Evolutionary conservation across 2,113 vertebrate genomes (phyloP), one percentile per base, ranked within the genome.

Genomic region (Xenopus laevis): DNA sequence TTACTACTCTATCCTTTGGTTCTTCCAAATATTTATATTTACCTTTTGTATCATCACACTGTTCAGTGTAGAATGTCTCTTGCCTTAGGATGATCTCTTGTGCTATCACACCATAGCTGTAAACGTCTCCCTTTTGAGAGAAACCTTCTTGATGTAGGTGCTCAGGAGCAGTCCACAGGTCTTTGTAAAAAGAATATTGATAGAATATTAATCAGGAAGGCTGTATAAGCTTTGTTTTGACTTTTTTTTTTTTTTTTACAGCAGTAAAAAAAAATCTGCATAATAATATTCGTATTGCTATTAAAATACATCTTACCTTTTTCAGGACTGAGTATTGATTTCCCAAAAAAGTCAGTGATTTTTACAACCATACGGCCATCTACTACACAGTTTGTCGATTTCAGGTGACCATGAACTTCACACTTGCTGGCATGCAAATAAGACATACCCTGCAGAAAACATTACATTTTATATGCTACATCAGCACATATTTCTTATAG

Each of bases 311-410:
- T 45, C 83, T 79, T 62, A 97, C 96, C 93, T 94, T 88, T 95
- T 50, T 77, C 88, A 10, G 93, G 89, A 53, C 73, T 87, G 27
- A 97, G 86, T 83, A 98, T 93, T 78, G 94, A 96, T 84, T 94
- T 93, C 81, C 93, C 98, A 79, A 96, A 95, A 79, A 97, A 98
- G 86, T 98, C 96, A 0, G 97, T 99, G 84, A 99, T 98, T 83
- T 99, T 99, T 40, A 99, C 97, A 74, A 98, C 96, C 97, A 99
- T 98, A 20, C 97, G 93, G 67, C 88, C 98, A 82, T 99, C 95
- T 0, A 99, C 94, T 27, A 98, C 96, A 40, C 97, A 99, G 83
- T 98, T 99, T 70, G 95, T 96, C 72, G 97, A 98, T 77, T 99
- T 99, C 57, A 98, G 94, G 33, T 93, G 93, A 13, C 97, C 97